A percentile compares a stretch with the other conserved stretches of the same genome.
phyloP scores from a whole-genome alignment of 2,888 invertebrate genomes.

The Heliconius aoede region DNA sequence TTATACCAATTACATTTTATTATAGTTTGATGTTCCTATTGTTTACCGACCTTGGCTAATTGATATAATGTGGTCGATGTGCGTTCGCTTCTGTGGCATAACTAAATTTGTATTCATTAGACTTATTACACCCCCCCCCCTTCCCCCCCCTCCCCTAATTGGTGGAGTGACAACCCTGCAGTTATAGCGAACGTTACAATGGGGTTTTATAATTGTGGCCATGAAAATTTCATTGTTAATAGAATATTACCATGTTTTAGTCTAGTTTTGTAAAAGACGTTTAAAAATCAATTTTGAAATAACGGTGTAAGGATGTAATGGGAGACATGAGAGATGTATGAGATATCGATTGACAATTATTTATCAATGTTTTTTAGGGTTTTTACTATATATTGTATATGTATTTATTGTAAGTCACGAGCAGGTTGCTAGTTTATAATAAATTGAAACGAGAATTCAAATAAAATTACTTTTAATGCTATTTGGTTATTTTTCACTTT shows the following conservation, averaged over 20 bases:
- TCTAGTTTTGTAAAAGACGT: not conserved
- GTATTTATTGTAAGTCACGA: too few species aligned
- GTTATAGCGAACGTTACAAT: conserved; percentile 3
- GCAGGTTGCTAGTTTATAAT: not conserved
- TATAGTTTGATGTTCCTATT: conserved; percentile 26
- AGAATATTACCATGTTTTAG: not conserved
- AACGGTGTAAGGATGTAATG: too few species aligned
- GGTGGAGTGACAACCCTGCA: not conserved
- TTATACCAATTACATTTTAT: conserved; percentile 25
- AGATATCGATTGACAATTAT: too few species aligned
- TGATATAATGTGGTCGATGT: conserved; percentile 24
- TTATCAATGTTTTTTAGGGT: too few species aligned
- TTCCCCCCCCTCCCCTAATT: not conserved
- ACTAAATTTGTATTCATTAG: conserved; percentile 36
- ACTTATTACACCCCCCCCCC: not conserved
- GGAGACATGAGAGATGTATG: too few species aligned
- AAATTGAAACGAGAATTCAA: not conserved
- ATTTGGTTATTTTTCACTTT: not conserved
- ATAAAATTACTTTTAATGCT: too few species aligned
- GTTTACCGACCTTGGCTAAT: conserved; percentile 30
- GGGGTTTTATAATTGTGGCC: not conserved
- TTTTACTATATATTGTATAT: too few species aligned
- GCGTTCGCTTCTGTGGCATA: conserved; percentile 37
- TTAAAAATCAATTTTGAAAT: not conserved
- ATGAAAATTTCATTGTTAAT: not conserved